Evolutionary conservation across 2,888 invertebrate species (phyloP).

Genomic region (Desoria tigrina): DNA sequence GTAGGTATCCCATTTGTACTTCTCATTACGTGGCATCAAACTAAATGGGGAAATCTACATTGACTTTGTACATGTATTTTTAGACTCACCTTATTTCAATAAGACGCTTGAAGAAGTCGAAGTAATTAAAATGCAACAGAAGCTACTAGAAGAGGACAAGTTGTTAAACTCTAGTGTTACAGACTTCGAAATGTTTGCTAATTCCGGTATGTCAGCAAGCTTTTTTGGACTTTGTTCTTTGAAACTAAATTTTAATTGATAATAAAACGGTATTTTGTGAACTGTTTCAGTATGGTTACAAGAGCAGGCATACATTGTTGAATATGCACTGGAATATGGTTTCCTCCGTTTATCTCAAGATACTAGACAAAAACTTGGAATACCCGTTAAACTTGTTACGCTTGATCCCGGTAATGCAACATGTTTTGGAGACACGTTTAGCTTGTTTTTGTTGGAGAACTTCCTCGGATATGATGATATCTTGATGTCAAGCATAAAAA

Average conservation of each 20-base stretch:
- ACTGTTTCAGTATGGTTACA: conserved; percentile 64
- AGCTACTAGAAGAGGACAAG: conserved; percentile 50
- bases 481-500: conserved; percentile 93
- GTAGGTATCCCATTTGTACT: conserved; percentile 23
- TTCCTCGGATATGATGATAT: conserved; percentile 97
- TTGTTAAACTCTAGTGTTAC: conserved; percentile 59
- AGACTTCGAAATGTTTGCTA: conserved; percentile 64
- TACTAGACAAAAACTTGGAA: conserved; percentile 81
- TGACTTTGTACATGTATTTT: too few species aligned
- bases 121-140: conserved; percentile 49
- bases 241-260: conserved; percentile 7
- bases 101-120: conserved; percentile 53
- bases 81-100: conserved; percentile 51
- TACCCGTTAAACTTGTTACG: conserved; percentile 84
- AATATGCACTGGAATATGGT: conserved; percentile 96
- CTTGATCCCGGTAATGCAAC: conserved; percentile 82
- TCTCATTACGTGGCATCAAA: not conserved
- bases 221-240: not conserved
- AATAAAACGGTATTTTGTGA: too few species aligned
- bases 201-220: conserved; percentile 63
- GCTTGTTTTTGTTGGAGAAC: conserved; percentile 83
- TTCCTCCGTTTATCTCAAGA: conserved; percentile 82
- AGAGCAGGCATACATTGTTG: conserved; percentile 88
- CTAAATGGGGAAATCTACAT: too few species aligned
- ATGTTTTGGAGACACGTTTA: conserved; percentile 93